Base-by-base conservation (phyloP, 2,888 invertebrate genomes). In the Rosalia funebris region DNA sequence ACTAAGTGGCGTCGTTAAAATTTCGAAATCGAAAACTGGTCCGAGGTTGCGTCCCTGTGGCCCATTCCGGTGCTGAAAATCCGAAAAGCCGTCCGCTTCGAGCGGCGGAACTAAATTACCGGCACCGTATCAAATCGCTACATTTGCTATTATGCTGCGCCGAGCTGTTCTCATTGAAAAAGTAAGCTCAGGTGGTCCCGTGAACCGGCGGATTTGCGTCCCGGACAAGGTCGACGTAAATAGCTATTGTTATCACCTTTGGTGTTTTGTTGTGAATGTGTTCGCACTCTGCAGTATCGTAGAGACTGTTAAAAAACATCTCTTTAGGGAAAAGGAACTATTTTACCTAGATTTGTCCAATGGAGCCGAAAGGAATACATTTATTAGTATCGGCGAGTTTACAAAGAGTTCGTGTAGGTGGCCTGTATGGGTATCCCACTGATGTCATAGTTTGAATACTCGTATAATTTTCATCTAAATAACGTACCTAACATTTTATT, bases 51-150 rank as follows among this genome's bases (percentile, higher is more conserved):
- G 62, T 20, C 45, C 55, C 37, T 37, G 36, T 58, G 48, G 50
- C 44, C 50, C 37, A 52, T 47, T 44, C 2, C 10, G 34, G 58
- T n/a, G 17, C 55, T 42, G 55, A 58, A 50, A 57, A 46, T 47
- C 37, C 20, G 53, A 50, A 60, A 57, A 52, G 52, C 46, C 54
- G 54, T 53, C 31, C 25, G 41, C 32, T 17, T 15, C 31, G 32
- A 53, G 14, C 42, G 19, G 53, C 53, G 42, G 14, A 53, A 60
- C 63, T 53, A 62, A 64, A 58, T 55, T 55, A 39, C 56, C 50
- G 64, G 60, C 58, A 58, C 60, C 61, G 64, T 64, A 62, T 62
- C 64, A 48, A 64, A 64, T 64, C 56, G 32, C 44, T 45, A 53
- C 54, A 42, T 59, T 59, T 54, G 57, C 57, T 44, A 47, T 60